Evolutionary conservation across 2,113 vertebrate species (phyloP).

Genomic region (Ptychochromis oligacanthus): DNA sequence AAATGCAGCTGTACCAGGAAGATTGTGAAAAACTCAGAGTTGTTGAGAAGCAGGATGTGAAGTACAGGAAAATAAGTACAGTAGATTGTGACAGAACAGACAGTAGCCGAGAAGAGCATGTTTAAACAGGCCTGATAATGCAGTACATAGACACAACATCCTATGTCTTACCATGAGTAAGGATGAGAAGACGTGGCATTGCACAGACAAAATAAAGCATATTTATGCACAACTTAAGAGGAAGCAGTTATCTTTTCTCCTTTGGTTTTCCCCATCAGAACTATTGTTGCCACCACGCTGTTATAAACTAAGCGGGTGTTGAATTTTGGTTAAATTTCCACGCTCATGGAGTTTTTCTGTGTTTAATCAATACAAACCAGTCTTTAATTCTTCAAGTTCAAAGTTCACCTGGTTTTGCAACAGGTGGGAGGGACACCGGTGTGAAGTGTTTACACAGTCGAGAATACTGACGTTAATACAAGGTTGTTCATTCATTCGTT

Average conservation of each 20-base stretch:
- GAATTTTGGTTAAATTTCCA: neutral
- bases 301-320: neutral
- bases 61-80: slow-evolving; percentile 16
- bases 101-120: slow-evolving; percentile 2
- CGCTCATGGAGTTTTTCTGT: neutral
- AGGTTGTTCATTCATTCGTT: neutral
- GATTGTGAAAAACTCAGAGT: slow-evolving; percentile 22
- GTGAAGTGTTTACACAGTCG: neutral
- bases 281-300: neutral
- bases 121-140: neutral
- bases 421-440: neutral
- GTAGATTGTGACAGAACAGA: neutral
- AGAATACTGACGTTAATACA: neutral
- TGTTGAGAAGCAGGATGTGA: slow-evolving; percentile 63
- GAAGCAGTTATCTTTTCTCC: slow-evolving; percentile 21
- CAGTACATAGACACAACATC: slow-evolving; percentile 44
- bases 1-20: slow-evolving; percentile 50
- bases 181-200: neutral
- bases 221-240: neutral
- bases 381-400: slow-evolving; percentile 9
- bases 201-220: neutral
- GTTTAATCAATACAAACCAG: slow-evolving; percentile 4
- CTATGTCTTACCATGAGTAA: neutral
- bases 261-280: neutral
- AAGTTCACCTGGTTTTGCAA: slow-evolving; percentile 46